Base-by-base conservation (phyloP, 2,797 vertebrate genomes). In the Ibycter americanus region DNA sequence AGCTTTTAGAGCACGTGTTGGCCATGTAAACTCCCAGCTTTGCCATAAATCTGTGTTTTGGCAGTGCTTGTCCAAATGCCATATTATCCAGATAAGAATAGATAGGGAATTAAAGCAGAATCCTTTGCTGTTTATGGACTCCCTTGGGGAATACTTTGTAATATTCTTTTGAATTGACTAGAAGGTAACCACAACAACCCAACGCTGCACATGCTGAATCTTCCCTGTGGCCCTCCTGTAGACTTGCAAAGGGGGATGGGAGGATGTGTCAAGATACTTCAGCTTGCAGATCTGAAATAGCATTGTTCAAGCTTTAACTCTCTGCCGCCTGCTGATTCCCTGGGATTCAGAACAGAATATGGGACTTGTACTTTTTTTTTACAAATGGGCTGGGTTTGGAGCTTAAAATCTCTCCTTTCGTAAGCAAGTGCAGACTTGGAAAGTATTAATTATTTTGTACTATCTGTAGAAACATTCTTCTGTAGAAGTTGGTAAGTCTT, bases 31-130 rank as follows among this genome's bases (percentile, higher is more conserved):
- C 74, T 65, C 89, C 84, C 84, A 72, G 89, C 93, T 94, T 93
- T 63, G 74, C 94, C 74, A 44, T 96, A 94, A 97, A 96, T 96
- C 93, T 93, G 42, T 55, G 51, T 93, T 87, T 89, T 92, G 88
- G 93, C 92, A 94, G 63, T 12, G 34, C 67, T 93, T 93, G 86
- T 86, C 93, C 83, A 91, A 90, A 83, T 54, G 93, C 87, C 95
- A 38, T 65, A 87, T 97, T 97, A 93, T 84, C 91, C 70, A 95
- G 83, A 80, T 49, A 95, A 91, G 73, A 95, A 62, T 58, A 94
- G 96, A 90, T 90, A 79, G 83, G 51, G 95, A 94, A 96, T 96
- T 97, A 96, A 80, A 73, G 81, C 77, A 92, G 89, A 96, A 94
- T 93, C 93, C 89, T 94, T 91, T 80, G 18, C 87, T 95, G 91